Percentiles rank a stretch among this genome's conserved stretches.
Conservation (phyloP, 35 echinoderm and acorn worm genomes). For the Lytechinus variegatus region DNA sequence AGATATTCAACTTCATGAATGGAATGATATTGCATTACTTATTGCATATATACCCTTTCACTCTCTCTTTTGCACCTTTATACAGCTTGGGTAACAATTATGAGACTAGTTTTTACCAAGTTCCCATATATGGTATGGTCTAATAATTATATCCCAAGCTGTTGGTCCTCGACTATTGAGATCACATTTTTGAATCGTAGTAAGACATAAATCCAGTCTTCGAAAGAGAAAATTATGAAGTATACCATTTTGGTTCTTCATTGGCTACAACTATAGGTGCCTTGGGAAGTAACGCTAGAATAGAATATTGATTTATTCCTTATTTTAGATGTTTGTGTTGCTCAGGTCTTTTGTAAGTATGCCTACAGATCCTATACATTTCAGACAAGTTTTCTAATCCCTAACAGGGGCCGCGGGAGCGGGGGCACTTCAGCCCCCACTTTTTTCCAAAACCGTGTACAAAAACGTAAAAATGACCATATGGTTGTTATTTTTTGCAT, state of each 20-base stretch:
- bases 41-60: background rate
- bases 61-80: background rate
- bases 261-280: background rate
- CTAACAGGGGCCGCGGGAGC: too few species aligned
- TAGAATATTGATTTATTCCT: background rate
- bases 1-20: background rate
- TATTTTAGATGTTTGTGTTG: background rate
- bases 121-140: too few species aligned
- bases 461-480: too few species aligned
- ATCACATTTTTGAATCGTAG: background rate
- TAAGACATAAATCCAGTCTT: slow-evolving; percentile 2
- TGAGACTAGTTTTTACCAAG: too few species aligned
- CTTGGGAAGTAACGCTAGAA: background rate
- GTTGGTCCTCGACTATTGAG: background rate
- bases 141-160: too few species aligned
- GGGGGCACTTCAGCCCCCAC: too few species aligned
- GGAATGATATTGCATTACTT: background rate
- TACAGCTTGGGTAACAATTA: too few species aligned
- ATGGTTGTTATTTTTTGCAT: too few species aligned
- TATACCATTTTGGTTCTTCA: background rate
- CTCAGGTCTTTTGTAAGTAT: background rate
- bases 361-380: background rate
- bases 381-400: background rate
- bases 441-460: too few species aligned
- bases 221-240: background rate